These are phyloP conservation scores for Aphaenogaster rudis DNA, from an alignment of 1,140 invertebrate genomes.

Conservation along the genomic window DNA sequence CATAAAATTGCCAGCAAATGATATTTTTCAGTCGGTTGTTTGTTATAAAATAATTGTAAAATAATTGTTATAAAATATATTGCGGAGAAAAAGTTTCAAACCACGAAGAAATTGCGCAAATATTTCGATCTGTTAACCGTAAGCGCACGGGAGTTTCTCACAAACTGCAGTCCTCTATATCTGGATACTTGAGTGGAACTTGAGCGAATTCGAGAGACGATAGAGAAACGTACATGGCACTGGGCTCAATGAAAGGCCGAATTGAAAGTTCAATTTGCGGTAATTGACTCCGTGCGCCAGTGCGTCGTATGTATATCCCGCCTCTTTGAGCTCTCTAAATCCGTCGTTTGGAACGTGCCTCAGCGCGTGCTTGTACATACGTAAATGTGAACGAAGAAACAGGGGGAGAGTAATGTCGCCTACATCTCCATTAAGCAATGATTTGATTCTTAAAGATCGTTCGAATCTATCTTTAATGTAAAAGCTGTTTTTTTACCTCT, in stretches of 20 bases:
- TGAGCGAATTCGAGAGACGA: conserved; percentile 45
- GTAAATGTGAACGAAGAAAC: not conserved
- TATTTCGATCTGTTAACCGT: conserved; percentile 24
- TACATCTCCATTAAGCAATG: not conserved
- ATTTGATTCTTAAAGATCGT: not conserved
- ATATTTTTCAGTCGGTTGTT: not conserved
- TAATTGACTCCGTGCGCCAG: conserved; percentile 44
- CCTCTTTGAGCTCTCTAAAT: conserved; percentile 40
- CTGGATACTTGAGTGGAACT: conserved; percentile 40
- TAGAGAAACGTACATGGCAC: not conserved
- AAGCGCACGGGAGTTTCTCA: not conserved
- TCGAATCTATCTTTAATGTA: not conserved
- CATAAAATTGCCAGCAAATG: not conserved
- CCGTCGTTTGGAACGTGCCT: not conserved
- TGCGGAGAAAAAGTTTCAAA: not conserved
- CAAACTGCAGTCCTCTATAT: conserved; percentile 9
- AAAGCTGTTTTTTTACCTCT: not conserved
- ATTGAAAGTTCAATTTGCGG: conserved; percentile 53
- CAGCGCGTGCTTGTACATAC: not conserved
- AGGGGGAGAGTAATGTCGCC: not conserved
- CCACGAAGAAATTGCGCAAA: not conserved
- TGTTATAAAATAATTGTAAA: too few relatives aligned
- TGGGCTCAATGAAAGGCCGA: conserved; percentile 38
- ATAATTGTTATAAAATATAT: not conserved
- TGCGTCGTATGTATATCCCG: conserved; percentile 23